These are phyloP conservation scores for Dasyurus viverrinus DNA, from an alignment of 2,113 vertebrate species.

Conservation along the genomic window DNA sequence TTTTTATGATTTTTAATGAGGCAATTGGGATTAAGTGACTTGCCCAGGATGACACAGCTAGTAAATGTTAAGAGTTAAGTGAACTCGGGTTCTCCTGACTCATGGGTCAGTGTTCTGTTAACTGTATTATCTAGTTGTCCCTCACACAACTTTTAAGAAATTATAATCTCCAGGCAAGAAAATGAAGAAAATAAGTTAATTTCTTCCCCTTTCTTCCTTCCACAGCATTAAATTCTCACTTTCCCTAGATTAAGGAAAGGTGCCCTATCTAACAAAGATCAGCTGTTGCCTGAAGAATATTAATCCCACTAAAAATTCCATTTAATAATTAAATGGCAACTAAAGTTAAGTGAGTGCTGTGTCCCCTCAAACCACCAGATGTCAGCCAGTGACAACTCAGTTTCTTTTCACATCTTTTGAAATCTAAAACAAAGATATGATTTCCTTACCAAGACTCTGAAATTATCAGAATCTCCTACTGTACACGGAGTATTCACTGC, in stretches of 20 bases:
- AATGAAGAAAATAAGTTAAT: neutral
- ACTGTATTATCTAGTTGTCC: no score
- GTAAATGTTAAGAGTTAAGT: no score
- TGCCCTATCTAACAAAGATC: neutral
- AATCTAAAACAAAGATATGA: neutral
- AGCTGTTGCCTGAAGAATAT: neutral
- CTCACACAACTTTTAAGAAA: neutral
- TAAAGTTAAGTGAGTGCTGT: neutral
- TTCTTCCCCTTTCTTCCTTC: neutral
- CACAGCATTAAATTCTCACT: neutral
- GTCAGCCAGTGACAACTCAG: neutral
- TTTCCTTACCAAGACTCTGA: neutral
- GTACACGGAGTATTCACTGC: neutral
- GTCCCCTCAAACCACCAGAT: neutral
- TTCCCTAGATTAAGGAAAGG: neutral
- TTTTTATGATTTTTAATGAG: no score
- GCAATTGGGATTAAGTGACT: no score
- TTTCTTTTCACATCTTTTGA: neutral
- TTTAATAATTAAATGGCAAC: neutral
- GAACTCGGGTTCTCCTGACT: no score
- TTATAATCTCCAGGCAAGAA: neutral
- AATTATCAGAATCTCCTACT: neutral
- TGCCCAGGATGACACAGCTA: no score
- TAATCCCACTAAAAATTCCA: neutral
- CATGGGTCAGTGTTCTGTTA: no score